Percentiles rank a stretch among this genome's conserved stretches.
Conservation (phyloP, 1,140 invertebrate species). For the Camponotus vicinus region DNA sequence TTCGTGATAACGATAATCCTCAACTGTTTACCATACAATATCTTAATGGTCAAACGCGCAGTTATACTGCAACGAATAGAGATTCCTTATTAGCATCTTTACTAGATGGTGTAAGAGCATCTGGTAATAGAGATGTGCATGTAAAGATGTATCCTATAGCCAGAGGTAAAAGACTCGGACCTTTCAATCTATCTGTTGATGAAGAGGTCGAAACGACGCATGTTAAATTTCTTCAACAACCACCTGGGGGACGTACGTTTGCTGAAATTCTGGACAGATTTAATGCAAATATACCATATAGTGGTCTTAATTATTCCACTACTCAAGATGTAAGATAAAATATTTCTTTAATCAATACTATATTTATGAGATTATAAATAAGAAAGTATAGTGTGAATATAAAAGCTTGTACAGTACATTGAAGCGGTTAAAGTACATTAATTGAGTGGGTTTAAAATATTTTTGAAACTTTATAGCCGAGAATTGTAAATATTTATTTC, state of each 20-base stretch:
- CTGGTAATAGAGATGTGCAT: constrained; percentile 99
- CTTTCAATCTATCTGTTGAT: constrained; percentile 95
- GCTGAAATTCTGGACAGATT: constrained; percentile 95
- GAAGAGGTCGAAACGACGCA: constrained; percentile 97
- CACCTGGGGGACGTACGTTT: constrained; percentile 88
- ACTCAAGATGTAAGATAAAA: constrained; percentile 95
- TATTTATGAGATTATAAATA: constrained; percentile 24
- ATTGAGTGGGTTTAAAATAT: constrained; percentile 28
- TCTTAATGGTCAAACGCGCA: constrained; percentile 95
- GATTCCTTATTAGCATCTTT: constrained; percentile 98
- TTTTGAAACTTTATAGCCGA: constrained; percentile 31
- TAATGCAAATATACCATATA: constrained; percentile 99
- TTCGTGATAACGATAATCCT: constrained; percentile 95
- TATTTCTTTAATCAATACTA: constrained; percentile 35
- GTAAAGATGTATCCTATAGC: constrained; percentile 95
- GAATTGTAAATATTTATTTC: neutral
- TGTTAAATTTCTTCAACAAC: constrained; percentile 93
- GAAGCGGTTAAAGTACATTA: constrained; percentile 67
- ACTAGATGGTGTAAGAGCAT: constrained; percentile 97
- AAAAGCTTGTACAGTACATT: constrained; percentile 69
- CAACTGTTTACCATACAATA: constrained; percentile 98
- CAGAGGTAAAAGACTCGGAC: constrained; percentile 95
- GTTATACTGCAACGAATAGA: constrained; percentile 95
- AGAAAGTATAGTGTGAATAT: constrained; percentile 6
- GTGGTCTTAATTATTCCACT: constrained; percentile 97